Evolutionary conservation across 2,113 vertebrate species (phyloP).

Genomic region (Psilopogon haemacephalus): DNA sequence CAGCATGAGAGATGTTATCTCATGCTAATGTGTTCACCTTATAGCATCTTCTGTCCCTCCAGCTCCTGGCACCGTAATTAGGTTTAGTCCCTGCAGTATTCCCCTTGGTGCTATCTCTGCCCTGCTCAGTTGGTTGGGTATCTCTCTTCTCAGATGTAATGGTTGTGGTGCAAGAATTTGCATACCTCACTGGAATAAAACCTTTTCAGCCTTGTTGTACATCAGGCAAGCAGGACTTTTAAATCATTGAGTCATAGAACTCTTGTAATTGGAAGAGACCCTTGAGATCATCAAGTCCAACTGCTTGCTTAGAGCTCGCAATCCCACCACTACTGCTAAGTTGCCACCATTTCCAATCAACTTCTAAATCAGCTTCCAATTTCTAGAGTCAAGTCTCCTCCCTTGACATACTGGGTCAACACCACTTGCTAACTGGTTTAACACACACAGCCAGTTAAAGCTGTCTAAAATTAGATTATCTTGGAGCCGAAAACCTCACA

Average conservation of each 20-base stretch:
- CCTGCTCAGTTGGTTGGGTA: background rate
- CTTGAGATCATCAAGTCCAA: no score
- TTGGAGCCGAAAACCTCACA: background rate
- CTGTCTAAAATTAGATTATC: background rate
- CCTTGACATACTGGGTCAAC: background rate
- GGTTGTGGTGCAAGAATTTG: background rate
- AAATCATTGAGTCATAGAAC: background rate
- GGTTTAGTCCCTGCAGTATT: background rate
- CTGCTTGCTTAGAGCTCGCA: no score
- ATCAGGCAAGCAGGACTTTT: background rate
- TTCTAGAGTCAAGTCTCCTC: background rate
- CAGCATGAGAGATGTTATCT: background rate
- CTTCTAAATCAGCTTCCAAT: background rate
- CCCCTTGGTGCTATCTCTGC: rapidly evolving
- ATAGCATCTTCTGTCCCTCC: background rate
- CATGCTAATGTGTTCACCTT: background rate
- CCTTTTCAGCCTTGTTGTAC: background rate
- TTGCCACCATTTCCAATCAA: no score
- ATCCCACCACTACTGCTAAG: no score
- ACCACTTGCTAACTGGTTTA: background rate
- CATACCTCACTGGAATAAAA: background rate
- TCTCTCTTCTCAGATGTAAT: background rate
- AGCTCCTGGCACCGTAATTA: background rate
- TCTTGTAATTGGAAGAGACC: no score
- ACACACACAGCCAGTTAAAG: background rate